These are phyloP conservation scores for Hylaea fasciaria DNA, from an alignment of 2,888 invertebrate genomes.

Conservation along the genomic window DNA sequence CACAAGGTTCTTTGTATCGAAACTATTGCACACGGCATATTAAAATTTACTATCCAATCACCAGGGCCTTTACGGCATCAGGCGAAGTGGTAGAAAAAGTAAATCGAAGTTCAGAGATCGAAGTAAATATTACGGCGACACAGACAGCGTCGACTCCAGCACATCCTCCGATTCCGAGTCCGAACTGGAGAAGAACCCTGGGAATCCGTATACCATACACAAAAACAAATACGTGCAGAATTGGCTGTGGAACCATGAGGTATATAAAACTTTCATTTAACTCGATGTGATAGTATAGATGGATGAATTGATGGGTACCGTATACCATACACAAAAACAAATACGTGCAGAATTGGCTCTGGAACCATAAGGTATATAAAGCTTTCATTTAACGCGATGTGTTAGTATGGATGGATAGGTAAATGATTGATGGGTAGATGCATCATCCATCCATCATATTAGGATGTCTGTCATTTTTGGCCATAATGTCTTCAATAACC, in stretches of 20 bases:
- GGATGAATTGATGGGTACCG: too few relatives aligned
- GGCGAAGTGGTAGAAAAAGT: conserved; percentile 24
- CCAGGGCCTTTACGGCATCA: conserved; percentile 21
- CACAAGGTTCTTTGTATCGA: too few relatives aligned
- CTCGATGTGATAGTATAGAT: too few relatives aligned
- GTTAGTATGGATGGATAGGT: too few relatives aligned
- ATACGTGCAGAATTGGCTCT: conserved; percentile 71
- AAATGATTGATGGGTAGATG: too few relatives aligned
- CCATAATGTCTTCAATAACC: too few relatives aligned
- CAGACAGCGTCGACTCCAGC: background rate
- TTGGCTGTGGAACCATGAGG: conserved; percentile 68
- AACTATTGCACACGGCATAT: too few relatives aligned
- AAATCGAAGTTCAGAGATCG: conserved; percentile 30
- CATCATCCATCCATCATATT: too few relatives aligned
- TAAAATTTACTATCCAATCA: background rate
- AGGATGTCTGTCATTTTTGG: too few relatives aligned
- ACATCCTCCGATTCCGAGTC: background rate
- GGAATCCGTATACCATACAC: conserved; percentile 69
- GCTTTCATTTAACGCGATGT: too few relatives aligned
- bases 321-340: conserved; percentile 66
- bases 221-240: conserved; percentile 71
- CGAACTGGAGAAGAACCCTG: conserved; percentile 61
- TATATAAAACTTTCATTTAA: conserved; percentile 28
- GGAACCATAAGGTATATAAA: conserved; percentile 60
- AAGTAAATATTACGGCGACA: background rate